Evolutionary conservation across 1,140 invertebrate genomes (phyloP), one percentile per base, ranked within the genome.

Genomic region (Lutraria rhynchaena): DNA sequence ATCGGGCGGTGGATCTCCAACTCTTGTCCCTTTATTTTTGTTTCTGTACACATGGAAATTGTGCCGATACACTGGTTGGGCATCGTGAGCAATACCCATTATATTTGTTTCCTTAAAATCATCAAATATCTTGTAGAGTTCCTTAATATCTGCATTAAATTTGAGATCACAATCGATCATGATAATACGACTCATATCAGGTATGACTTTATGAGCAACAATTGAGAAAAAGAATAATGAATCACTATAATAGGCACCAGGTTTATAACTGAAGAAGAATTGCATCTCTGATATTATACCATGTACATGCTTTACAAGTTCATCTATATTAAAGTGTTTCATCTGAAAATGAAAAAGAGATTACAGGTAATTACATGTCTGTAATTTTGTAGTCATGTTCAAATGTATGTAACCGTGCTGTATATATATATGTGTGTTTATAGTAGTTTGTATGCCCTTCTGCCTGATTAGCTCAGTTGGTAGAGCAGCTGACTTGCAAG

Each of bases 141-240:
- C 88, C 24, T 92, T 92, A 15, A 97, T 93, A 87, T 96, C 95
- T n/a, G 92, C 93, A 85, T 94, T 93, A 87, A 97, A 95, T 91
- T 95, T 95, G 27, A 96, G 94, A 93, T 97, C 96, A 76, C 95
- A 95, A 92, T 98, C 96, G 13, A 97, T 92, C 91, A 97, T 94
- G 55, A 96, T 94, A 13, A 95, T 94, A 75, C 93, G 91, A n/a
- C 94, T 92, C 31, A 92, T 77, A 73, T 91, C 58, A 0, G 87
- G 86, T 24, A 96, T 94, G 57, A 97, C 94, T 85, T 94, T 93
- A 91, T 97, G 95, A 19, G 97, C 89, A 3, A 95, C 95, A 7
- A 96, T 92, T 0, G 96, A 97, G 2, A 97, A 88, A 89, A 96
- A 97, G 89, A 97, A 97, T 1, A 97, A 90, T 0, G 95, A 94